Conservation (phyloP, 2,888 invertebrate genomes). For the Tuberolachnus salignus region DNA sequence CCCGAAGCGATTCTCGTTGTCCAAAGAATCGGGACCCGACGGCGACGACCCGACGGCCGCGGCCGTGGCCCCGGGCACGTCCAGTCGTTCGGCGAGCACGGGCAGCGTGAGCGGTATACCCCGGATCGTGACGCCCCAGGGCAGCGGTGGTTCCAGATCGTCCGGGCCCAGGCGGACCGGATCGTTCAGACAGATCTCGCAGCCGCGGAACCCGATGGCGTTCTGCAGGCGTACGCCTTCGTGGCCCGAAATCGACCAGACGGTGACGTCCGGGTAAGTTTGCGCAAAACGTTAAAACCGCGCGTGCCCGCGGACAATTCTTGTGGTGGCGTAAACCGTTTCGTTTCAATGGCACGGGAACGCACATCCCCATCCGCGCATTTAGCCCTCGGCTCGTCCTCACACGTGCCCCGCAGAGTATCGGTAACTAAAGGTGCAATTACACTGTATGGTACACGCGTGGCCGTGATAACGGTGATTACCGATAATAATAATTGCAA, state of each 20-base stretch:
- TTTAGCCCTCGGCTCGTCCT: no score
- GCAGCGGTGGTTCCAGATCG: slow-evolving; percentile 69
- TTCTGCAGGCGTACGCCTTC: slow-evolving; percentile 80
- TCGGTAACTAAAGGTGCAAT: no score
- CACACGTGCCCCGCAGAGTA: no score
- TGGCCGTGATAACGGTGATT: no score
- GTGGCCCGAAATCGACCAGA: slow-evolving; percentile 85
- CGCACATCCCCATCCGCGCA: no score
- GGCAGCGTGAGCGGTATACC: slow-evolving; percentile 68
- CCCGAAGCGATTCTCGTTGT: slow-evolving; percentile 74
- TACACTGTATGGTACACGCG: no score
- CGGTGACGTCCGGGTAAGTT: slow-evolving; percentile 82
- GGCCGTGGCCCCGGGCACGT: slow-evolving; percentile 36
- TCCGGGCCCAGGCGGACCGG: slow-evolving; percentile 68
- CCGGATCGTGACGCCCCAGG: slow-evolving; percentile 75
- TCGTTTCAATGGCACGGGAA: no score
- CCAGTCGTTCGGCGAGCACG: slow-evolving; percentile 57
- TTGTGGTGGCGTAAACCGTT: no score
- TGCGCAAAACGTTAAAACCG: neutral
- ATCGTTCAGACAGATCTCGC: slow-evolving; percentile 65
- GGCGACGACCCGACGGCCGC: slow-evolving; percentile 50
- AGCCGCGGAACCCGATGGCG: slow-evolving; percentile 71
- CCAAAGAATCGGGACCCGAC: slow-evolving; percentile 70
- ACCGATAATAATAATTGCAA: no score
- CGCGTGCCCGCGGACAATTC: neutral